These are phyloP conservation scores for Boloria selene DNA, from an alignment of 2,888 invertebrate genomes.

Conservation along the genomic window DNA sequence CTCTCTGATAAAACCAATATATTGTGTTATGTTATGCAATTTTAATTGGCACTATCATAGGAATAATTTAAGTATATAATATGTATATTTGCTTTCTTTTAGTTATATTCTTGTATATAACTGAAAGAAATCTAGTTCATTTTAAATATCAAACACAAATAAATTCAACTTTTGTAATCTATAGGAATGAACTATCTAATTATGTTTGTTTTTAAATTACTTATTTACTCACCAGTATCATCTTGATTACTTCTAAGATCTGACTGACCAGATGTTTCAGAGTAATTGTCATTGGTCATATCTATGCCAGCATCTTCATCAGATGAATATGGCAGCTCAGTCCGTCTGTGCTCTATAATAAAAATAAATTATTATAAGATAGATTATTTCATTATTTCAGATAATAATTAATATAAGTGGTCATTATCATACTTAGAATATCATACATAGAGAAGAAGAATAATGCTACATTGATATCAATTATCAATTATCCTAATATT, in stretches of 20 bases:
- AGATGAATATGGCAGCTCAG: conserved; percentile 85
- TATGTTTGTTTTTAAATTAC: neutral
- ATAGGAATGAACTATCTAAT: too few species aligned
- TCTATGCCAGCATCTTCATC: conserved; percentile 86
- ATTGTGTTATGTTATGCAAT: neutral
- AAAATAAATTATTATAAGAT: neutral
- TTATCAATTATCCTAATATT: too few species aligned
- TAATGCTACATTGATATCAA: too few species aligned
- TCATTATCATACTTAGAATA: neutral
- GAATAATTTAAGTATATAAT: neutral
- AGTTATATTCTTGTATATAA: too few species aligned
- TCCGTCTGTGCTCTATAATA: conserved; percentile 73
- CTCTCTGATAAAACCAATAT: neutral
- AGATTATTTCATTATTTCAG: too few species aligned
- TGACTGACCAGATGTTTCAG: conserved; percentile 90
- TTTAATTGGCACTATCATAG: conserved; percentile 2
- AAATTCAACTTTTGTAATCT: too few species aligned
- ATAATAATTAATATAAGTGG: neutral
- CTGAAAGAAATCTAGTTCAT: too few species aligned
- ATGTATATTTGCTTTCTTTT: neutral
- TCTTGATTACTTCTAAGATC: conserved; percentile 87
- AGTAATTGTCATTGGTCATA: conserved; percentile 89
- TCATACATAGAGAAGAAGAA: neutral
- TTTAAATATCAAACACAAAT: too few species aligned
- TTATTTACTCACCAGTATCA: conserved; percentile 67